Percentiles rank a stretch among this genome's conserved stretches.
Conservation (phyloP, 2,888 invertebrate genomes). For the Chalcosyrphus nemorum region DNA sequence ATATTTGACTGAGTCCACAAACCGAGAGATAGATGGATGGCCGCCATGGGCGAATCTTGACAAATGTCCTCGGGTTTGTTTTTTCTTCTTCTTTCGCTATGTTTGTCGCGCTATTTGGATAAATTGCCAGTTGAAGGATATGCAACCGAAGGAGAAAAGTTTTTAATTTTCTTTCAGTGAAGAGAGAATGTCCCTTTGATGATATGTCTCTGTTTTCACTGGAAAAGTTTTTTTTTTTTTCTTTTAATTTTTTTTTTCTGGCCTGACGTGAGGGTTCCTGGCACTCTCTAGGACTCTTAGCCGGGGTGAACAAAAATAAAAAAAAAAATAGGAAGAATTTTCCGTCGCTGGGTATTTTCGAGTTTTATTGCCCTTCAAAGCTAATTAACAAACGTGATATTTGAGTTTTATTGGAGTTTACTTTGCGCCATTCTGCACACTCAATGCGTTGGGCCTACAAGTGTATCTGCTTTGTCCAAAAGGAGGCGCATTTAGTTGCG, state of each 20-base stretch:
- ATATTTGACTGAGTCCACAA: slow-evolving; percentile 28
- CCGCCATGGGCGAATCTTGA: slow-evolving; percentile 41
- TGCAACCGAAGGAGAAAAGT: slow-evolving; percentile 49
- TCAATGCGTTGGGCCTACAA: slow-evolving; percentile 34
- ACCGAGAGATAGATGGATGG: slow-evolving; percentile 39
- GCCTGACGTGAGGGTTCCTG: slow-evolving; percentile 4
- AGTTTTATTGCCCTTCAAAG: slow-evolving; percentile 81
- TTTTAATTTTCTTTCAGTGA: slow-evolving; percentile 58
- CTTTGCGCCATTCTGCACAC: slow-evolving; percentile 32
- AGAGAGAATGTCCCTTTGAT: slow-evolving; percentile 49
- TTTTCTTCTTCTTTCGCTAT: not conserved
- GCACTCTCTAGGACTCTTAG: not conserved
- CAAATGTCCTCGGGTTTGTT: slow-evolving; percentile 28
- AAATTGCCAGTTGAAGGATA: slow-evolving; percentile 65
- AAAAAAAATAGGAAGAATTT: not conserved
- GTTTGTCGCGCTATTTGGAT: slow-evolving; percentile 44
- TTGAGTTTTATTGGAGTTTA: slow-evolving; percentile 72
- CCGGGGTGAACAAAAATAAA: too few relatives aligned
- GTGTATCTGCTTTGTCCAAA: slow-evolving; percentile 28
- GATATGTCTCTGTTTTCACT: slow-evolving; percentile 47
- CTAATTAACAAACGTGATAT: slow-evolving; percentile 78
- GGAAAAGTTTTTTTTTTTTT: slow-evolving; percentile 4
- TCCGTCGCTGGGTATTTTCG: slow-evolving; percentile 72
- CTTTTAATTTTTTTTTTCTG: slow-evolving; percentile 13
- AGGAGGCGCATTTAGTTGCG: slow-evolving; percentile 17